Base-by-base conservation (phyloP, 2,797 vertebrate genomes). In the Cynodonichthys magdalenae region DNA sequence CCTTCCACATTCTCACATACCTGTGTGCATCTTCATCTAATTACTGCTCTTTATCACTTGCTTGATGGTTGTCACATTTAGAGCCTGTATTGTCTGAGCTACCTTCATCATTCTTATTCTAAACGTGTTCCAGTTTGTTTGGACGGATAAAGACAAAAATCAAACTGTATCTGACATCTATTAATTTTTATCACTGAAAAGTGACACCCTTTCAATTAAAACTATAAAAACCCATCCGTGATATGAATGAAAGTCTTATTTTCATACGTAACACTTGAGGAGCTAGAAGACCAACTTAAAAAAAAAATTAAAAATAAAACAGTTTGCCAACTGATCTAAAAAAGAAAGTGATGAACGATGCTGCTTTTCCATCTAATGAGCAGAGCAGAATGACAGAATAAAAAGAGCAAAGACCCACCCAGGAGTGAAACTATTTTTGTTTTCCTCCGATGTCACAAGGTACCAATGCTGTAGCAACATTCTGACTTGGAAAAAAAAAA, bases 331-430 rank as follows among this genome's bases (percentile, higher is more conserved):
- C 59, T 73, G 71, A 70, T 80, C 66, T 63, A 71, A 48, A 79
- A 74, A 55, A 66, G 48, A 75, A 68, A 65, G 39, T 47, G 52
- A 79, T 54, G 69, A 84, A 62, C 69, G 50, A 19, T 0, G 28
- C 53, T 75, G 50, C 42, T 62, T 67, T 70, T 66, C 41, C 46
- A 20, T 4, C 85, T 87, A 87, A 88, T 83, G 83, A 87, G 80
- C 82, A 20, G 73, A 69, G 62, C 53, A 63, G 88, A 86, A 54
- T 73, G 83, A 84, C 77, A 82, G 77, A 75, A 82, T 84, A 74
- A 74, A 81, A 57, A 54, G 69, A 57, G 69, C 57, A 69, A 17
- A 82, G 56, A 59, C 69, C 66, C 66, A 58, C 42, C 79, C 72
- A 20, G 46, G 59, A 77, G 69, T 58, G 36, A 24, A 69, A 83